These are phyloP conservation scores for Atrina japonica DNA, from an alignment of 2,888 invertebrate genomes.

Conservation along the genomic window DNA sequence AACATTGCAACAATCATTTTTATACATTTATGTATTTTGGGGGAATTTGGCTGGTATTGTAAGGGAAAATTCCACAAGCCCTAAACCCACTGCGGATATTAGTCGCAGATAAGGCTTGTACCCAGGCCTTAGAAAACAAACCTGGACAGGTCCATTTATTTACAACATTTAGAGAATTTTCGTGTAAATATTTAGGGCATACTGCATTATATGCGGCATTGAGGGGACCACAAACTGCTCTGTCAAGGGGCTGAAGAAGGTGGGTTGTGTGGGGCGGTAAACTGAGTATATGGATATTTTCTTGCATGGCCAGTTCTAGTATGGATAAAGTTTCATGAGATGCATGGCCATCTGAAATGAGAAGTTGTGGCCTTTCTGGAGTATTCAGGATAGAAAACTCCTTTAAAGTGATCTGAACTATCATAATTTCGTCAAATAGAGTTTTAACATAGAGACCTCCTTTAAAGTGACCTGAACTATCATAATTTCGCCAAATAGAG, in stretches of 20 bases:
- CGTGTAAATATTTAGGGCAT: slow-evolving; percentile 39
- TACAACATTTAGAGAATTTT: slow-evolving; percentile 29
- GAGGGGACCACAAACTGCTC: slow-evolving; percentile 46
- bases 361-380: slow-evolving; percentile 58
- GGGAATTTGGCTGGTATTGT: too few relatives aligned
- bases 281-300: slow-evolving; percentile 44
- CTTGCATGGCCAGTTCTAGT: slow-evolving; percentile 45
- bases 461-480: too few relatives aligned
- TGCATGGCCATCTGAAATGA: slow-evolving; percentile 56
- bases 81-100: slow-evolving; percentile 43
- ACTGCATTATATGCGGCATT: slow-evolving; percentile 42
- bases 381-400: too few relatives aligned
- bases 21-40: too few relatives aligned
- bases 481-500: too few relatives aligned
- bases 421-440: too few relatives aligned
- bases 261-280: slow-evolving; percentile 51
- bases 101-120: slow-evolving; percentile 15
- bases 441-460: too few relatives aligned
- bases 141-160: slow-evolving; percentile 44
- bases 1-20: too few relatives aligned
- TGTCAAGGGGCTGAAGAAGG: slow-evolving; percentile 44
- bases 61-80: slow-evolving; percentile 29
- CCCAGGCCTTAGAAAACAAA: slow-evolving; percentile 44
- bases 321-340: slow-evolving; percentile 52
- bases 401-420: too few relatives aligned